These are phyloP conservation scores for Calyptomena viridis DNA, from an alignment of 2,113 vertebrate species.

Conservation along the genomic window DNA sequence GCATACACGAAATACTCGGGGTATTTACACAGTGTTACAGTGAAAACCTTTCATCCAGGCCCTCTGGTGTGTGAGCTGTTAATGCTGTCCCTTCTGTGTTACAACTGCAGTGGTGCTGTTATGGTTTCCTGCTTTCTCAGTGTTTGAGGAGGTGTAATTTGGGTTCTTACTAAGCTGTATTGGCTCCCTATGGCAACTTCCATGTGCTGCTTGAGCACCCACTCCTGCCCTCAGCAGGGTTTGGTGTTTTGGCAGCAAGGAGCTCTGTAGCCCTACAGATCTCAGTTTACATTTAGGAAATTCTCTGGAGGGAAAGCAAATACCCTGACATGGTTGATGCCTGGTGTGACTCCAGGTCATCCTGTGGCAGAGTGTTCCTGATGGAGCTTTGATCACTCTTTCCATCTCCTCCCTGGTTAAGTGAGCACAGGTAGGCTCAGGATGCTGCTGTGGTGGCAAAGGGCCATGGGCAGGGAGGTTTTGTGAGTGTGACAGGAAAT, in stretches of 20 bases:
- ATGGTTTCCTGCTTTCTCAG: neutral
- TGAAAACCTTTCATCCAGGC: neutral
- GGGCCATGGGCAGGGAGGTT: neutral
- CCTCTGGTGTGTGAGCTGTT: neutral
- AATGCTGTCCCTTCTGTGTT: neutral
- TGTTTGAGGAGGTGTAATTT: neutral
- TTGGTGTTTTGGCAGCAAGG: neutral
- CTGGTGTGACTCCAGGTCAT: neutral
- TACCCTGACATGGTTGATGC: fast-evolving
- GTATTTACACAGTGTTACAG: neutral
- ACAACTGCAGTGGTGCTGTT: neutral
- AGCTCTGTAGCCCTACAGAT: neutral
- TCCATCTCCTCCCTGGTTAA: fast-evolving
- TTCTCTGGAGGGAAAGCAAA: neutral
- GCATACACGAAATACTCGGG: neutral
- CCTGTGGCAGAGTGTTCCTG: neutral
- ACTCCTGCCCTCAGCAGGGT: neutral
- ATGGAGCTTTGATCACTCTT: neutral
- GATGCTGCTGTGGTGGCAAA: neutral
- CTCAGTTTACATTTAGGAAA: neutral
- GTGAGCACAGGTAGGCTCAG: neutral
- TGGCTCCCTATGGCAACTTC: neutral
- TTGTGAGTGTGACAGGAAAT: neutral
- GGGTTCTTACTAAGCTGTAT: neutral
- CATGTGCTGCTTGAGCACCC: neutral